phyloP scores from a whole-genome alignment of 2,888 invertebrate genomes.

The Odontomyia ornata region DNA sequence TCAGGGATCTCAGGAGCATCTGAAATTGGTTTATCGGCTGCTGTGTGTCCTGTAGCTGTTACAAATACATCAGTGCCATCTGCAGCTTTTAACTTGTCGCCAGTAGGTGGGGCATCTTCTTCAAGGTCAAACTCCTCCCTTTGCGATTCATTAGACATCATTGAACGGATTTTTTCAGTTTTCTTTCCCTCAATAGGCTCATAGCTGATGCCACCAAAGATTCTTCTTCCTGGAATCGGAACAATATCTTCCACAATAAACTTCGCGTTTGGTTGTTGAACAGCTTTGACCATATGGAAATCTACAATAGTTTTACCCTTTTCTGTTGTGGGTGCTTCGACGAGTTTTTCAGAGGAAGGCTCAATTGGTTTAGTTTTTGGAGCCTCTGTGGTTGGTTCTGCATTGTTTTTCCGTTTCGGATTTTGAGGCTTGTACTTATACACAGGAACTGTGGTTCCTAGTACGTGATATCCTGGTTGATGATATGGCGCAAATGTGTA shows the following conservation, averaged over 20 bases:
- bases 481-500: slow-evolving; percentile 20
- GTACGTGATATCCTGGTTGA: neutral
- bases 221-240: slow-evolving; percentile 54
- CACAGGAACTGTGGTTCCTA: neutral
- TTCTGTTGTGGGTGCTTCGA: slow-evolving; percentile 8
- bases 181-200: neutral
- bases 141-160: neutral
- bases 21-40: slow-evolving; percentile 55
- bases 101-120: neutral
- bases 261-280: slow-evolving; percentile 58
- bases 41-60: slow-evolving; percentile 60
- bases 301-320: slow-evolving; percentile 53
- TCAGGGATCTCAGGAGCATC: slow-evolving; percentile 54
- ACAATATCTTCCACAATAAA: slow-evolving; percentile 61
- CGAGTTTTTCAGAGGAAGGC: slow-evolving; percentile 23
- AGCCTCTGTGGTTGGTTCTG: slow-evolving; percentile 55
- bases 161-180: neutral
- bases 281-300: slow-evolving; percentile 56
- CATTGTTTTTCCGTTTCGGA: slow-evolving; percentile 42
- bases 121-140: neutral
- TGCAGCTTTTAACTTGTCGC: slow-evolving; percentile 19
- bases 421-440: neutral
- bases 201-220: slow-evolving; percentile 19
- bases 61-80: slow-evolving; percentile 53
- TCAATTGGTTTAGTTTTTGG: slow-evolving; percentile 47